phyloP scores from a whole-genome alignment of 2,888 invertebrate species.

The Acronicta leporina region DNA sequence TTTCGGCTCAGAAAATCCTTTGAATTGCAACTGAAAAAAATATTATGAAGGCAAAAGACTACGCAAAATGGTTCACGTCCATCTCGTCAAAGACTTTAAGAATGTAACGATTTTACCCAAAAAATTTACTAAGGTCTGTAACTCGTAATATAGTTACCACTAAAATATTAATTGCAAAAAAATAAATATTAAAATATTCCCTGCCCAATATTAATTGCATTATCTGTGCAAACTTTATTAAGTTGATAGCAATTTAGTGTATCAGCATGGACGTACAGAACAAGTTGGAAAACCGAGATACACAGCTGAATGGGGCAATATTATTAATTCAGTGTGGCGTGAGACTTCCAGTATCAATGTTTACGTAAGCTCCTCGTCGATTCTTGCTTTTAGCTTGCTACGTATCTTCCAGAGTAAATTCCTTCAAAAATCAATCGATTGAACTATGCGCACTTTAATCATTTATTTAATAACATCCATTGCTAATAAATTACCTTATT shows the following conservation, averaged over 20 bases:
- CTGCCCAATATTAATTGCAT: slow-evolving; percentile 7
- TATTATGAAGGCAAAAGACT: no score
- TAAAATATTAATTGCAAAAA: no score
- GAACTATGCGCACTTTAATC: not conserved
- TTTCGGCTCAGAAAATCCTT: no score
- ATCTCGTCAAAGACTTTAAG: no score
- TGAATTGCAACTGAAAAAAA: no score
- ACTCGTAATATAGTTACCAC: no score
- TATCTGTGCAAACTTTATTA: slow-evolving; percentile 1
- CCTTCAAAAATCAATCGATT: not conserved
- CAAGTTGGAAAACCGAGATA: slow-evolving; percentile 44
- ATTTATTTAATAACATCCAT: no score
- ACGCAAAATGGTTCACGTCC: no score
- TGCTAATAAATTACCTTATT: no score
- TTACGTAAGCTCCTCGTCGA: not conserved
- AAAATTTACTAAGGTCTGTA: no score
- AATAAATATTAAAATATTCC: no score
- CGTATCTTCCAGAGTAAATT: not conserved
- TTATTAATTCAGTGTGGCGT: not conserved
- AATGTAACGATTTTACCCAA: no score
- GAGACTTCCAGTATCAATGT: slow-evolving; percentile 1
- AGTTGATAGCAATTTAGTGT: not conserved
- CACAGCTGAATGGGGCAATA: slow-evolving; percentile 7
- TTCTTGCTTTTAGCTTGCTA: not conserved
- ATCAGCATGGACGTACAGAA: slow-evolving; percentile 4